Percentiles rank a stretch among this genome's conserved stretches.
phyloP scores from a whole-genome alignment of 30 jellyfish, hydroid and myxozoan species.

The Catostylus mosaicus region DNA sequence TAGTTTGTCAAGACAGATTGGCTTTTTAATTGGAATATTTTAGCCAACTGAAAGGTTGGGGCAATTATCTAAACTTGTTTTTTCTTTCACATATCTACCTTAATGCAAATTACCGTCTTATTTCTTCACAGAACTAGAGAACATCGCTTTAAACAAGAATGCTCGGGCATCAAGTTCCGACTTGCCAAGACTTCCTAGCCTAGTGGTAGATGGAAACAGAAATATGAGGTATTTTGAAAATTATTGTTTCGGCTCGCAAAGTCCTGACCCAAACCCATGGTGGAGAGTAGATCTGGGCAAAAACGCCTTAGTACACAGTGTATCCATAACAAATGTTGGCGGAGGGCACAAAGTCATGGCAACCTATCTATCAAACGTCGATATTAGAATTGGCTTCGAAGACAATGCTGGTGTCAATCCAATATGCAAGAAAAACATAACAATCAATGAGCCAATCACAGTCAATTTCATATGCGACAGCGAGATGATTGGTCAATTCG shows the following conservation, averaged over 20 bases:
- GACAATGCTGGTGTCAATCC: neutral
- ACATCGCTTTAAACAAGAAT: neutral
- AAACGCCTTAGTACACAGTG: conserved; percentile 9
- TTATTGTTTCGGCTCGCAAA: neutral
- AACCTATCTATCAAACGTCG: neutral
- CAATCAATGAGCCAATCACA: conserved; percentile 5
- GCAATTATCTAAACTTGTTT: no score
- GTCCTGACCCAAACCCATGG: neutral
- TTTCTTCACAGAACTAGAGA: conserved; percentile 4
- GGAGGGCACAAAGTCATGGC: neutral
- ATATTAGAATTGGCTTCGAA: conserved; percentile 14
- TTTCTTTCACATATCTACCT: no score
- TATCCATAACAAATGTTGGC: conserved; percentile 20
- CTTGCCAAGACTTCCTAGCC: neutral
- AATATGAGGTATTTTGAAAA: neutral
- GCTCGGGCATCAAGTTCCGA: neutral
- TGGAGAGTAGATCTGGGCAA: conserved; percentile 31
- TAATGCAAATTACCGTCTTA: no score
- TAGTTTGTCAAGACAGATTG: no score
- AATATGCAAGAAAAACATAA: conserved; percentile 1
- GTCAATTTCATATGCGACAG: conserved; percentile 15
- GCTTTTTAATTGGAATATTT: no score
- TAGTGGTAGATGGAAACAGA: conserved; percentile 18
- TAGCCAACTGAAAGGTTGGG: no score
- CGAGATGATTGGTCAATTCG: conserved; percentile 11